A percentile compares a stretch with the other conserved stretches of the same genome.
phyloP scores from a whole-genome alignment of 2,113 vertebrate species.

The Oncorhynchus kisutch region DNA sequence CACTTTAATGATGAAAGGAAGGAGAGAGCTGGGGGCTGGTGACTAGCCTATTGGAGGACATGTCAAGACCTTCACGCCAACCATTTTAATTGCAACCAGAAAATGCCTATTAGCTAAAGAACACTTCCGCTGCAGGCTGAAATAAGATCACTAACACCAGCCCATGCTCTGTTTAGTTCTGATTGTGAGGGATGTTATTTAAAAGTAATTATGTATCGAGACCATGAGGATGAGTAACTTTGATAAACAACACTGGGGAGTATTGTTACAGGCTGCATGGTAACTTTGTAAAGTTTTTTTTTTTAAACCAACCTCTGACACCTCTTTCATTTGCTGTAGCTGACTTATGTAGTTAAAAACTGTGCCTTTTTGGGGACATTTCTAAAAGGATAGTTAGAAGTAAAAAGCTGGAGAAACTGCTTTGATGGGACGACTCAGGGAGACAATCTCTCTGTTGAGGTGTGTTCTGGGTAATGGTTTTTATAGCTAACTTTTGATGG shows the following conservation, averaged over 20 bases:
- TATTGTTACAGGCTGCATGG: background rate
- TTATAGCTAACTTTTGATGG: conserved; percentile 1
- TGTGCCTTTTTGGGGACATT: background rate
- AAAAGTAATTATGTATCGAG: background rate
- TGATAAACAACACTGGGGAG: background rate
- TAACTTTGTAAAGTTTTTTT: background rate
- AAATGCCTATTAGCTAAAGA: conserved; percentile 68
- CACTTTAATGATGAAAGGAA: conserved; percentile 63
- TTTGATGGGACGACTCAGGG: background rate
- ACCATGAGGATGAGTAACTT: background rate
- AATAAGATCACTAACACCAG: conserved; percentile 57
- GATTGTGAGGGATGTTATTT: conserved; percentile 2
- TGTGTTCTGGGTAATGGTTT: conserved; percentile 1
- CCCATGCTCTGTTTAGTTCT: conserved; percentile 41
- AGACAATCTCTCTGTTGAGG: background rate
- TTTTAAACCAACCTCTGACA: no score
- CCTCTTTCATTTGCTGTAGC: no score
- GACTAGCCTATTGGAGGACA: conserved; percentile 54
- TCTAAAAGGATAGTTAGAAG: background rate
- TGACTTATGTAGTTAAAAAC: no score
- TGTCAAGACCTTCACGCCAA: conserved; percentile 61
- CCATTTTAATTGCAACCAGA: conserved; percentile 73
- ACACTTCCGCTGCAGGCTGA: conserved; percentile 43
- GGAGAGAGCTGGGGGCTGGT: conserved; percentile 42
- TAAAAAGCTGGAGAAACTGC: background rate